A percentile compares a stretch with the other conserved stretches of the same genome.
Conservation (phyloP, 2,888 invertebrate genomes). For the Tortricodes alternella region DNA sequence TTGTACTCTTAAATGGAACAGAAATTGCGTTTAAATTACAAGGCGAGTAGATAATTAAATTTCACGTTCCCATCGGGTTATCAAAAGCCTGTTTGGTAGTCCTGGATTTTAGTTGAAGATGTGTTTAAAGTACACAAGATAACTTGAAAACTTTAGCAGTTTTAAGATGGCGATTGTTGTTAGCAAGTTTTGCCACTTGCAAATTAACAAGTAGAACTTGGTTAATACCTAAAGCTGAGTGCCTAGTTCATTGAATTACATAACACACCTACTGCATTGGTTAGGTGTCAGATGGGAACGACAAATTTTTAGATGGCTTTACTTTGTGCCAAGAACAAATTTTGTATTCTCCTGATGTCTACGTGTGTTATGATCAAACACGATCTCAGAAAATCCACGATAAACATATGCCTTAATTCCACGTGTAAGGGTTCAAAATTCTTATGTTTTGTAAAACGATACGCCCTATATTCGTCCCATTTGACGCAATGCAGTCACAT, state of each 20-base stretch:
- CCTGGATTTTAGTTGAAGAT: not conserved
- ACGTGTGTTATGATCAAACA: conserved; percentile 8
- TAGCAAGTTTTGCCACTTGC: too few species aligned
- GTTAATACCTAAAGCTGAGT: too few species aligned
- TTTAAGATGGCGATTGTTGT: too few species aligned
- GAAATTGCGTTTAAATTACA: conserved; percentile 27
- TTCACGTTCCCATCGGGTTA: conserved; percentile 18
- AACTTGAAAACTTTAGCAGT: too few species aligned
- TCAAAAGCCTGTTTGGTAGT: not conserved
- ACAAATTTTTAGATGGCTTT: conserved; percentile 9
- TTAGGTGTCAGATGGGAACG: too few species aligned
- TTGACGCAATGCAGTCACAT: conserved; percentile 31
- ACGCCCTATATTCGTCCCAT: conserved; percentile 4
- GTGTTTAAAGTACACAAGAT: too few species aligned
- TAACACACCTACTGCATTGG: too few species aligned
- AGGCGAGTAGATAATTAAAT: conserved; percentile 17
- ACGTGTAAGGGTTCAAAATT: conserved; percentile 2
- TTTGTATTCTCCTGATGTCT: conserved; percentile 21
- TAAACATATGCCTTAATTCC: conserved; percentile 4
- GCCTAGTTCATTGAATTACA: too few species aligned
- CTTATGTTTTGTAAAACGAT: conserved; percentile 4
- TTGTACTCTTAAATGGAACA: conserved; percentile 16
- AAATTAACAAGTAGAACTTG: too few species aligned
- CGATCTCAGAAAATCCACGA: conserved; percentile 5
- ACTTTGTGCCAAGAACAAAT: conserved; percentile 17